These are phyloP conservation scores for Chymomyza costata DNA, from an alignment of 1,140 invertebrate species.

Conservation along the genomic window DNA sequence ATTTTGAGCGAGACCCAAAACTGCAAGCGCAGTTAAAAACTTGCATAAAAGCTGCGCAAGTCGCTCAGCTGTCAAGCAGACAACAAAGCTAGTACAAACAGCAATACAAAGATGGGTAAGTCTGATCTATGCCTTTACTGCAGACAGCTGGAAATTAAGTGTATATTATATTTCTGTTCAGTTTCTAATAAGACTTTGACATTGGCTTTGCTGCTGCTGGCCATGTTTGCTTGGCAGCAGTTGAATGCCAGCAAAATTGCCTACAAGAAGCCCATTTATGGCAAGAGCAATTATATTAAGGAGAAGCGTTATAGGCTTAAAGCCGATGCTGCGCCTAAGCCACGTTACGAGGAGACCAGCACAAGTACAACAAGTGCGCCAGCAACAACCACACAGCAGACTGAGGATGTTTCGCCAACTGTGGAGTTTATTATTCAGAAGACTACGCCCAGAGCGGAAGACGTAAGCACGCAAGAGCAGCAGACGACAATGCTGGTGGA, in stretches of 20 bases:
- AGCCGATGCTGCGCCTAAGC: background rate
- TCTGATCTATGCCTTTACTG: no score
- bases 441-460: constrained; percentile 1
- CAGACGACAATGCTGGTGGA: no score
- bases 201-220: constrained; percentile 19
- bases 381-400: constrained; percentile 4
- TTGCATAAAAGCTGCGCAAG: no score
- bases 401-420: constrained; percentile 23
- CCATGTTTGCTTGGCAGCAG: constrained; percentile 13
- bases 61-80: no score
- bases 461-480: background rate
- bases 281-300: constrained; percentile 38
- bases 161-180: no score
- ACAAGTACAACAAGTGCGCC: constrained; percentile 1
- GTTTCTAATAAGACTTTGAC: background rate
- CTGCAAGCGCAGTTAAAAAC: no score
- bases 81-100: no score
- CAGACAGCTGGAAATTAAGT: no score
- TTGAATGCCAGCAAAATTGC: constrained; percentile 53
- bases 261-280: constrained; percentile 59
- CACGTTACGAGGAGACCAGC: background rate
- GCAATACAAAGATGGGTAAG: no score
- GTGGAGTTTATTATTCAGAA: constrained; percentile 50
- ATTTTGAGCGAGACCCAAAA: no score
- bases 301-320: constrained; percentile 39